Evolutionary conservation across 2,888 invertebrate species (phyloP), one percentile per base, ranked within the genome.

Genomic region (Andrena bicolor): DNA sequence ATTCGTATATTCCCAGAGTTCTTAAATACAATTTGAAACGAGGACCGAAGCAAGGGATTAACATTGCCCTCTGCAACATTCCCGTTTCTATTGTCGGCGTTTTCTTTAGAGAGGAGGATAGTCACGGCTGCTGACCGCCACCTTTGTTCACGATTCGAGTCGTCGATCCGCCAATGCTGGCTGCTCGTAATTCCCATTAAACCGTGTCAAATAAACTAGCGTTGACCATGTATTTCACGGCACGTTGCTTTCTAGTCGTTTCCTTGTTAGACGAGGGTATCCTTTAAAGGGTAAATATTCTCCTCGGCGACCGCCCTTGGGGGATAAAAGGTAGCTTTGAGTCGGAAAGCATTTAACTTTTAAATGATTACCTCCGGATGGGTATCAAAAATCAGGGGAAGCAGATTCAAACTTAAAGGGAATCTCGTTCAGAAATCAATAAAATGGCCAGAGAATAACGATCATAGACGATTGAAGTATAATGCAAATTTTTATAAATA

Each of bases 221-320:
- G 48, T 20, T 76, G 64, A 56, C 49, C 64, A 28, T 72, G 58
- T 23, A 72, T 32, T 76, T 76, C 56, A 58, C 64, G 48, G 48
- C 32, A 56, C 53, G 48, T 48, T 72, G 61, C 30, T 20, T 26
- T 13, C 10, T 26, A 58, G 0, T 32, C 48, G 48, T 65, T n/a
- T 26, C 26, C 26, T 23, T 56, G n/a, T n/a, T 32, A n/a, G 7
- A 10, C 6, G 16, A n/a, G 35, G 0, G 28, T 41, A 23, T 63
- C 8, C 64, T 49, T 64, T 58, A 16, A 72, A 72, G 49, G 32
- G 28, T 66, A 41, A 76, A 32, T 61, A 61, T 51, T 51, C 41
- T 28, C 49, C 2, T n/a, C 4, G 16, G 10, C 32, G 51, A 26
- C 2, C 60, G 28, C 26, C 26, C n/a, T 23, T 5, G 5, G 13